Percentiles rank a stretch among this genome's conserved stretches.
Evolutionary conservation across 2,113 vertebrate species (phyloP).

Genomic region (Numenius arquata): DNA sequence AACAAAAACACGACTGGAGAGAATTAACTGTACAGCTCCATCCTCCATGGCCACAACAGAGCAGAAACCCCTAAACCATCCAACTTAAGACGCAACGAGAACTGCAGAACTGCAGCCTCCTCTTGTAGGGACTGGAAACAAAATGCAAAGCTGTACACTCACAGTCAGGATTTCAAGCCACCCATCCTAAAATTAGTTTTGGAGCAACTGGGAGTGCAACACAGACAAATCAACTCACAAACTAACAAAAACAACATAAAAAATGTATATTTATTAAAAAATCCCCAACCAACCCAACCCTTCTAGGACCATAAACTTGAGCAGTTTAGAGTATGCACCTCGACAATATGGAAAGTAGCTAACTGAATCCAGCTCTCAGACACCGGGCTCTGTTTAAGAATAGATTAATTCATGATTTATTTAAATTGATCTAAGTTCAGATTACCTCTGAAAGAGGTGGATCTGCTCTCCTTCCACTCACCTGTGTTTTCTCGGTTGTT

Average conservation of each 20-base stretch:
- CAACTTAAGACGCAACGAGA: fast-evolving
- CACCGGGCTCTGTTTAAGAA: conserved; percentile 3
- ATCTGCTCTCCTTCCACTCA: background rate
- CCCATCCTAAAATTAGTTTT: background rate
- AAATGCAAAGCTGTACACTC: background rate
- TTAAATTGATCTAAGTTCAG: background rate
- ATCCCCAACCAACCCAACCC: background rate
- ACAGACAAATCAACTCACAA: background rate
- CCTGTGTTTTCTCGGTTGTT: background rate
- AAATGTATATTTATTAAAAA: background rate
- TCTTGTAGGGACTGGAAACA: background rate
- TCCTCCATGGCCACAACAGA: background rate
- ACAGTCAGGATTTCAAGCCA: background rate
- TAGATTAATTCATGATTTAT: conserved; percentile 13
- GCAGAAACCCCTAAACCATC: background rate
- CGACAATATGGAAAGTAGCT: background rate
- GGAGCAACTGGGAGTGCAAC: background rate
- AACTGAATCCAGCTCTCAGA: background rate
- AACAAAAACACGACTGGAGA: background rate
- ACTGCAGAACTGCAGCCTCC: background rate
- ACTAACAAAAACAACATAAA: background rate
- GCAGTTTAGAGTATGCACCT: background rate
- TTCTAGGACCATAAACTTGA: background rate
- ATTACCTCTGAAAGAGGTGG: background rate
- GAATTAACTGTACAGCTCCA: background rate